These are phyloP conservation scores for Samia ricini DNA, from an alignment of 1,140 invertebrate genomes.

Conservation along the genomic window DNA sequence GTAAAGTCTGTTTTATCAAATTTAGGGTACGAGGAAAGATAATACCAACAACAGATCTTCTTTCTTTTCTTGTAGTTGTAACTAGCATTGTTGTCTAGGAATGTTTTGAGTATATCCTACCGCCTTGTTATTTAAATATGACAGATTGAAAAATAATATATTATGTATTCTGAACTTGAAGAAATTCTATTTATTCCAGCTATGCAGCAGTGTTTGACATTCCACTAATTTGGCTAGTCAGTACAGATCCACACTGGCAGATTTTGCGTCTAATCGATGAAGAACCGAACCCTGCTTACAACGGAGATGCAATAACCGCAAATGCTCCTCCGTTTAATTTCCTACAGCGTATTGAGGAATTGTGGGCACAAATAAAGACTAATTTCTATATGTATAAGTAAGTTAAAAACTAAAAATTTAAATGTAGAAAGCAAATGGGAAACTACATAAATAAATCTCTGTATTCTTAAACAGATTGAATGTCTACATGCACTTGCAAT, in stretches of 20 bases:
- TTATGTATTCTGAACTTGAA: neutral
- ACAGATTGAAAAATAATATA: neutral
- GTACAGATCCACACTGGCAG: slow-evolving; percentile 48
- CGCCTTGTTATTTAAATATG: too few species aligned
- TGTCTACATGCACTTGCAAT: too few species aligned
- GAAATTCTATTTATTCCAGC: slow-evolving; percentile 19
- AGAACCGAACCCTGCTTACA: slow-evolving; percentile 43
- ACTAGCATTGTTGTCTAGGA: too few species aligned
- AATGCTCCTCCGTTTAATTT: slow-evolving; percentile 22
- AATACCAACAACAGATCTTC: too few species aligned
- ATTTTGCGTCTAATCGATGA: slow-evolving; percentile 41
- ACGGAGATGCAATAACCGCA: slow-evolving; percentile 13
- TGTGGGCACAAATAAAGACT: slow-evolving; percentile 4
- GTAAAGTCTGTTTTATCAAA: too few species aligned
- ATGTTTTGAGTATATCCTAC: too few species aligned
- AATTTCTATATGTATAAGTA: neutral
- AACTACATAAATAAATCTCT: slow-evolving; percentile 9
- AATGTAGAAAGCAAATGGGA: too few species aligned
- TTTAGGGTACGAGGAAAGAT: too few species aligned
- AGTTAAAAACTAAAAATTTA: neutral
- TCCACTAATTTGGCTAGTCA: slow-evolving; percentile 47
- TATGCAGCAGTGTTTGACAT: slow-evolving; percentile 40
- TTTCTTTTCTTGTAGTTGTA: too few species aligned
- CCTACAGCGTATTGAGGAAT: slow-evolving; percentile 15
- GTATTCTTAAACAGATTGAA: too few species aligned